These are phyloP conservation scores for Folsomia manolachei DNA, from an alignment of 2,888 invertebrate genomes.

Conservation along the genomic window DNA sequence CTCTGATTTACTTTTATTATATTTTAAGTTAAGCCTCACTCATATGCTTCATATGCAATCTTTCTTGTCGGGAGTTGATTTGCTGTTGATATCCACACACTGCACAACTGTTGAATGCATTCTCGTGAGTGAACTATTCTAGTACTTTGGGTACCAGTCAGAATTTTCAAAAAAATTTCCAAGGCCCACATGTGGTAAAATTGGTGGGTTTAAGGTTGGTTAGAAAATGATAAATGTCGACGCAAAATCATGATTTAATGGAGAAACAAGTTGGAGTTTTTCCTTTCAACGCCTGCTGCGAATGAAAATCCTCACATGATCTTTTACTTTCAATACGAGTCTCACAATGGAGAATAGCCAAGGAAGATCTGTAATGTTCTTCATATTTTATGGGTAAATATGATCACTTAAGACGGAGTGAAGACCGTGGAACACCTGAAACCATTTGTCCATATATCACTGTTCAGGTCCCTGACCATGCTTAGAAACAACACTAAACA, in stretches of 20 bases:
- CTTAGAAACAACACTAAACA: too few species aligned
- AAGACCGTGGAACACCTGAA: slow-evolving; percentile 13
- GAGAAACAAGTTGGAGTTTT: slow-evolving; percentile 48
- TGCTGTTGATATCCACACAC: background rate
- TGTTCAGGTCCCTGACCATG: background rate
- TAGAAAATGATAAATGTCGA: slow-evolving; percentile 50
- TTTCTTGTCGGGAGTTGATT: too few species aligned
- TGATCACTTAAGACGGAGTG: slow-evolving; percentile 1
- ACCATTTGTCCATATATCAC: slow-evolving; percentile 7
- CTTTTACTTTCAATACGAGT: slow-evolving; percentile 6
- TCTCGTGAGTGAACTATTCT: background rate
- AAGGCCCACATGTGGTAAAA: slow-evolving; percentile 48
- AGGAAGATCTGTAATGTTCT: background rate
- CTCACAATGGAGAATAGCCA: too few species aligned
- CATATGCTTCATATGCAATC: too few species aligned
- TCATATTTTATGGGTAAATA: slow-evolving; percentile 12
- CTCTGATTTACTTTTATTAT: background rate
- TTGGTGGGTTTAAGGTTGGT: slow-evolving; percentile 50
- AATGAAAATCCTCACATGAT: slow-evolving; percentile 38
- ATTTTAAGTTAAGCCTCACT: too few species aligned
- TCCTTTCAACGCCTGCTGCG: slow-evolving; percentile 51
- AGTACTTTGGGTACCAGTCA: too few species aligned
- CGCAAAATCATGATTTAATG: slow-evolving; percentile 50
- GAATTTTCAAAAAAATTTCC: background rate
- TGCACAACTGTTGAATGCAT: too few species aligned